Base-by-base conservation (phyloP, 2,113 vertebrate genomes). In the Gambusia affinis region DNA sequence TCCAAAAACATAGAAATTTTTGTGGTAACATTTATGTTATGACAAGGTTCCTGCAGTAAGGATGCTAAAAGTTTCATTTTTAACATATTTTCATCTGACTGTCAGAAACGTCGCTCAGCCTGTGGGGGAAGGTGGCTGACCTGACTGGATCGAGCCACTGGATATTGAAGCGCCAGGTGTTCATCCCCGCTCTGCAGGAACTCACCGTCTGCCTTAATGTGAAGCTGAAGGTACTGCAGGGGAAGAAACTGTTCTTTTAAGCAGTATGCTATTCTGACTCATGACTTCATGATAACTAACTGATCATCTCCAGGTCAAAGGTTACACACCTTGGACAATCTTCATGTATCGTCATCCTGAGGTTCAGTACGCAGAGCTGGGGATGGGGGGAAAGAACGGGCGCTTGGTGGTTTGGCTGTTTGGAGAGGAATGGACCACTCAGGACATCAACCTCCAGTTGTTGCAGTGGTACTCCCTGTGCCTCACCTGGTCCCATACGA, bases 161-260 rank as follows among this genome's bases (percentile, higher is more conserved):
- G 84, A 84, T 14, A 11, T 78, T 97, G 44, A 78, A 64, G 7
- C 83, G 76, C 4, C 31, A 84, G 0, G 54, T 84, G 22, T 60
- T 24, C 35, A 80, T 97, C 66, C 95, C 96, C 0, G 57, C 77
- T 61, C 90, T 98, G 29, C 86, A 90, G 22, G 88, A 85, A 65
- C 85, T 97, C 81, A 97, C 95, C 0, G 88, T 92, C 27, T 97
- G 96, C 74, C 33, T 96, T 63, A 90, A 94, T 60, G 57, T 98
- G 1, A 84, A 86, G 64, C 77, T 72, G 4, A 60, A 86, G 28
- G 85, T 90, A 78, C 0, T 54, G 15, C 47, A 29, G 19, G 54
- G 7, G 15, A 78, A 28, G 1, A 1, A 22, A 22, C 67, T 60
- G 8, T 7, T 51, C 1, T n/a, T 57, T 57, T 24, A 10, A n/a